Conservation (phyloP, 1,140 invertebrate genomes). For the Apis mellifera region DNA sequence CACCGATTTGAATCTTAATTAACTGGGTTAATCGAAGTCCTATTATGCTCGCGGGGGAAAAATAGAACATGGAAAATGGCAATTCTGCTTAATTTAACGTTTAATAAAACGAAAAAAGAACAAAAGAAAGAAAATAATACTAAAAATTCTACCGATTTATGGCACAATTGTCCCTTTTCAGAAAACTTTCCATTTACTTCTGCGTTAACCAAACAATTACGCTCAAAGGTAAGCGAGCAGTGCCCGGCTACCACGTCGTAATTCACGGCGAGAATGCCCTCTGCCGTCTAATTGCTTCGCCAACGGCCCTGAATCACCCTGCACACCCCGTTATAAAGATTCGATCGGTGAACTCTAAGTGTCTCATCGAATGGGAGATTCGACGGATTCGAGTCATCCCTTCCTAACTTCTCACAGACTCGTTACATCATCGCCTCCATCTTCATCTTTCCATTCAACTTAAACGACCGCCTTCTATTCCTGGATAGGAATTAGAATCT, state of each 20-base stretch:
- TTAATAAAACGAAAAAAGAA: not conserved
- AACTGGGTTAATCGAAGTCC: not conserved
- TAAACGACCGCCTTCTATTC: too few relatives aligned
- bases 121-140: not conserved
- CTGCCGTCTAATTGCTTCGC: constrained; percentile 16
- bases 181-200: not conserved
- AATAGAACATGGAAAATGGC: not conserved
- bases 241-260: constrained; percentile 1
- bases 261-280: constrained; percentile 14
- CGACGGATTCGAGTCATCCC: constrained; percentile 55
- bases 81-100: not conserved
- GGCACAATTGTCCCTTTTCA: not conserved
- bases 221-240: not conserved
- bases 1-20: not conserved
- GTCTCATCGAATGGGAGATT: constrained; percentile 47
- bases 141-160: not conserved
- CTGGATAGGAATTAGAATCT: too few relatives aligned
- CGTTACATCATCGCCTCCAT: not conserved
- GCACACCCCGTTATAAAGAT: constrained; percentile 44
- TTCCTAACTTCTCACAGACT: constrained; percentile 24
- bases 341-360: constrained; percentile 43
- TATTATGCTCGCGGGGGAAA: not conserved
- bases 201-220: constrained; percentile 32
- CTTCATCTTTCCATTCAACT: too few relatives aligned
- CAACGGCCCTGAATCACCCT: constrained; percentile 33